A percentile compares a stretch with the other conserved stretches of the same genome.
Conservation (phyloP, 2,888 invertebrate species). For the Tolmerus cingulatus region DNA sequence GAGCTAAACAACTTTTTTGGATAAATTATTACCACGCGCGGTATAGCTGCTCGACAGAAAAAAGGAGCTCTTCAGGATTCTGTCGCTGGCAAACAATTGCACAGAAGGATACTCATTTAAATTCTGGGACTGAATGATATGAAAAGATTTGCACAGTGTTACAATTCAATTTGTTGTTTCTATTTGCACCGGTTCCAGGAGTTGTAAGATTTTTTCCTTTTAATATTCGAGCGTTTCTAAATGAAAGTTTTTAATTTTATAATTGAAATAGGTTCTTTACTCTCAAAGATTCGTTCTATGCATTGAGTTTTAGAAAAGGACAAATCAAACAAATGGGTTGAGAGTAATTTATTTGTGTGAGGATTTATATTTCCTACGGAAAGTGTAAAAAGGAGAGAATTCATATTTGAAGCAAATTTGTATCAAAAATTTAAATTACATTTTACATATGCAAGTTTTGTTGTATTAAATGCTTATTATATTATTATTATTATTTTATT, state of each 20-base stretch:
- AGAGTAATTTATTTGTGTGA: too few relatives aligned
- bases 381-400: too few relatives aligned
- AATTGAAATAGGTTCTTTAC: neutral
- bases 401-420: too few relatives aligned
- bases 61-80: neutral
- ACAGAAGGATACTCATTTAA: neutral
- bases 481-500: too few relatives aligned
- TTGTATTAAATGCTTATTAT: too few relatives aligned
- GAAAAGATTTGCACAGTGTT: neutral
- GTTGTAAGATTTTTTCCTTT: neutral
- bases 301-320: neutral
- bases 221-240: neutral
- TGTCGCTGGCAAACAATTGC: neutral
- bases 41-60: neutral
- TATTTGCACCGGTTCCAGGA: neutral
- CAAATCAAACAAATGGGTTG: neutral
- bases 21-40: neutral
- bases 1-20: neutral
- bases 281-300: neutral
- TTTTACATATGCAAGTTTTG: too few relatives aligned
- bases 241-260: neutral
- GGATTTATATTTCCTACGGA: too few relatives aligned
- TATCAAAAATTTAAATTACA: too few relatives aligned
- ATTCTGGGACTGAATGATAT: neutral
- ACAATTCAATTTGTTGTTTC: neutral